phyloP scores from a whole-genome alignment of 2,888 invertebrate species.

The Gerris lacustris region DNA sequence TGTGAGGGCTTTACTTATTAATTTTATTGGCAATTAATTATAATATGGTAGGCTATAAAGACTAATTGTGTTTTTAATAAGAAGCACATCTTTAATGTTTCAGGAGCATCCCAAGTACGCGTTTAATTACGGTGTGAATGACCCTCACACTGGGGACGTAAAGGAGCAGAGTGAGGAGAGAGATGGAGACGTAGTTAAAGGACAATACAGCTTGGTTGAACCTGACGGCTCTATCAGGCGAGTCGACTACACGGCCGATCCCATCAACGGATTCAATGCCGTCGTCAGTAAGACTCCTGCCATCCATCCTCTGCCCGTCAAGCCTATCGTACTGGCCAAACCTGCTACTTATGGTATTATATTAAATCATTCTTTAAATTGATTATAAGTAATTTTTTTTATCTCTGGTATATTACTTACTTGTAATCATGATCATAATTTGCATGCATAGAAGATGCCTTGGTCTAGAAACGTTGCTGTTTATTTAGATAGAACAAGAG shows the following conservation, averaged over 20 bases:
- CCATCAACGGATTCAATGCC: conserved; percentile 29
- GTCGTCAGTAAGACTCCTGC: conserved; percentile 28
- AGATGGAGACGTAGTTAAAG: conserved; percentile 30
- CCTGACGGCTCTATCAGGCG: conserved; percentile 29
- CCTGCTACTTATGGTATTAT: conserved; percentile 4
- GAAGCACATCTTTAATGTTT: conserved; percentile 1
- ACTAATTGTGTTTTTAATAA: too few species aligned
- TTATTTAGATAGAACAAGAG: too few species aligned
- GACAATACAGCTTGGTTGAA: conserved; percentile 29
- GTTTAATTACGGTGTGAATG: conserved; percentile 29
- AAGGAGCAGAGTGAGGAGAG: conserved; percentile 29
- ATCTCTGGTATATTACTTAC: too few species aligned
- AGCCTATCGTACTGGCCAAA: background rate
- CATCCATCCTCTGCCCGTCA: conserved; percentile 23
- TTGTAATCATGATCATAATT: too few species aligned
- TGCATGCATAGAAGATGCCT: too few species aligned
- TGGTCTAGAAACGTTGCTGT: too few species aligned
- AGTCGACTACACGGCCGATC: conserved; percentile 29
- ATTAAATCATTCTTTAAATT: background rate
- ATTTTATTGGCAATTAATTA: too few species aligned
- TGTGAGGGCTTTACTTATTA: too few species aligned
- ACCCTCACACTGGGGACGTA: conserved; percentile 29
- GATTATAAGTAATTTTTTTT: too few species aligned
- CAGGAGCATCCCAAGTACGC: conserved; percentile 30
- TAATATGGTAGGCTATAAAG: too few species aligned